phyloP scores from a whole-genome alignment of 2,888 invertebrate species.

The Rotaria magnacalcarata region DNA sequence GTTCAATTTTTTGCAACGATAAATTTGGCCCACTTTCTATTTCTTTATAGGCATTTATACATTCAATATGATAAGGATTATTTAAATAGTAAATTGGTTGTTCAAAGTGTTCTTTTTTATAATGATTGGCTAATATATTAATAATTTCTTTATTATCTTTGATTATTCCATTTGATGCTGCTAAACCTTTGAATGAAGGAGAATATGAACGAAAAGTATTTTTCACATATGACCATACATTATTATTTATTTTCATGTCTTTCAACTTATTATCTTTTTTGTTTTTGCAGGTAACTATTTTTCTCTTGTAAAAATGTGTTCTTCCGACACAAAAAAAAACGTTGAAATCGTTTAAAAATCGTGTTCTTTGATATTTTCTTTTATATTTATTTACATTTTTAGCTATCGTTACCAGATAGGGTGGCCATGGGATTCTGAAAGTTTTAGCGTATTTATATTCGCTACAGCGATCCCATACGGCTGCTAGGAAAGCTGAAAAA shows the following conservation, averaged over 20 bases:
- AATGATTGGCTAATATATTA: neutral
- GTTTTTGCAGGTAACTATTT: neutral
- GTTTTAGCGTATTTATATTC: too few species aligned
- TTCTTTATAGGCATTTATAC: neutral
- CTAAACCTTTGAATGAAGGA: neutral
- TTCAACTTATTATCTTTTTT: neutral
- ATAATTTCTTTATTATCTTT: neutral
- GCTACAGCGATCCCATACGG: too few species aligned
- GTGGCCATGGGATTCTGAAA: too few species aligned
- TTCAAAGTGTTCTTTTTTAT: neutral
- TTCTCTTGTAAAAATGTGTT: too few species aligned
- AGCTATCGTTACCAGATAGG: neutral
- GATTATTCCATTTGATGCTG: neutral
- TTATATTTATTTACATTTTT: neutral
- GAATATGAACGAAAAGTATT: neutral
- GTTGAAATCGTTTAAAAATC: neutral
- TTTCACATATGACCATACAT: neutral
- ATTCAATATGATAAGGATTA: neutral
- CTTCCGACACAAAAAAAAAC: too few species aligned
- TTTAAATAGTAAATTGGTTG: neutral
- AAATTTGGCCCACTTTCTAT: neutral
- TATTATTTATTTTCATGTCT: neutral
- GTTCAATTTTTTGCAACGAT: too few species aligned
- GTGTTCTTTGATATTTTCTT: neutral
- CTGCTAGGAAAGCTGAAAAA: too few species aligned